These are phyloP conservation scores for Noctua janthina DNA, from an alignment of 2,888 invertebrate species.

Conservation along the genomic window DNA sequence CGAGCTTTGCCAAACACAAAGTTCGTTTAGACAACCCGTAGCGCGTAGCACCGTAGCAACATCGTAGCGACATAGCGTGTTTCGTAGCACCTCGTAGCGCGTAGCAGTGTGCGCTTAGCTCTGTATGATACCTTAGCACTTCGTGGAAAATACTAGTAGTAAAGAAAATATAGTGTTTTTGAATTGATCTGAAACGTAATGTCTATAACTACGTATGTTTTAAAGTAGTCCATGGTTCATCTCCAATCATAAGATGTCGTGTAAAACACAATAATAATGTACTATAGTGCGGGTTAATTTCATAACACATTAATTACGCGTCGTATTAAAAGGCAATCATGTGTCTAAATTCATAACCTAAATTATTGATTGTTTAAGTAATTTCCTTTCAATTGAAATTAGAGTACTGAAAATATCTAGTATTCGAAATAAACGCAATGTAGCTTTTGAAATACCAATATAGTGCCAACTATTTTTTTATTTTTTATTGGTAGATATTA, in stretches of 20 bases:
- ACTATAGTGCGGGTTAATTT: too few relatives aligned
- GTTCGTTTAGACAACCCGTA: constrained; percentile 37
- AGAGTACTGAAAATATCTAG: too few relatives aligned
- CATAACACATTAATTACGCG: too few relatives aligned
- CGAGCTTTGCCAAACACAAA: constrained; percentile 54
- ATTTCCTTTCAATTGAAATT: too few relatives aligned
- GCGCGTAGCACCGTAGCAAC: constrained; percentile 14
- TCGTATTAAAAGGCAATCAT: too few relatives aligned
- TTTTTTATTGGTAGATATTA: not conserved
- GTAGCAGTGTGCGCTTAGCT: constrained; percentile 3
- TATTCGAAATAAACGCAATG: too few relatives aligned
- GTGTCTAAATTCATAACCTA: too few relatives aligned
- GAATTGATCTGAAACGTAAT: not conserved
- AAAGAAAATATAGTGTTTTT: not conserved
- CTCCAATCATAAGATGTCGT: too few relatives aligned
- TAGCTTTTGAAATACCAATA: not conserved
- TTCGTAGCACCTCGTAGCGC: constrained; percentile 20
- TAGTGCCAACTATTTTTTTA: not conserved
- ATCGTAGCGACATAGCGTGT: constrained; percentile 9
- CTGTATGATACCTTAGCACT: not conserved
- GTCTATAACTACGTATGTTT: too few relatives aligned
- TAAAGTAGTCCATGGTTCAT: too few relatives aligned
- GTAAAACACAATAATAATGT: too few relatives aligned
- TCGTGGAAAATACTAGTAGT: not conserved
- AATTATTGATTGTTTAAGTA: too few relatives aligned